A percentile compares a stretch with the other conserved stretches of the same genome.
Evolutionary conservation across 1,140 invertebrate genomes (phyloP).

Genomic region (Diorhabda sublineata): DNA sequence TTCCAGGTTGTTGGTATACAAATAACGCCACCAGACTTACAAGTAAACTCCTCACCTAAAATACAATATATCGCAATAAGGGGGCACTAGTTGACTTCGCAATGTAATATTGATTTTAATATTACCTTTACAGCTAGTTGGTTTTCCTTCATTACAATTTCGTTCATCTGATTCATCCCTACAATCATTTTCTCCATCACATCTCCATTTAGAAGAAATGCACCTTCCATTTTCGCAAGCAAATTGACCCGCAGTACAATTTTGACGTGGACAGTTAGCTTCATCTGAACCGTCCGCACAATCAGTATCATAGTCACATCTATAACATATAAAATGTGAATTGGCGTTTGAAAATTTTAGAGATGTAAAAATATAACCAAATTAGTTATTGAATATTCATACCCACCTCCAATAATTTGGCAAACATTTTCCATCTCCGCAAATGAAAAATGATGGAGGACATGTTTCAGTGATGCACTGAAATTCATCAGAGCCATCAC

Average conservation of each 20-base stretch:
- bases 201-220: constrained; percentile 71
- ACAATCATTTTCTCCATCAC: constrained; percentile 75
- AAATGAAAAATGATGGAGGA: constrained; percentile 64
- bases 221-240: constrained; percentile 70
- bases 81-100: too few species aligned
- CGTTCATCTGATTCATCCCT: constrained; percentile 71
- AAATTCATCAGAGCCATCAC: constrained; percentile 72
- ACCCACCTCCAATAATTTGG: constrained; percentile 42
- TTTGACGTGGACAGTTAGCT: constrained; percentile 46
- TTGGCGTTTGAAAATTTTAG: background rate
- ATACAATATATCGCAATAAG: background rate
- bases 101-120: background rate
- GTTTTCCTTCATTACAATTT: constrained; percentile 34
- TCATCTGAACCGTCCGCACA: constrained; percentile 61
- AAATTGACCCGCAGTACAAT: constrained; percentile 66
- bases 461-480: constrained; percentile 68
- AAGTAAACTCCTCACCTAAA: constrained; percentile 42
- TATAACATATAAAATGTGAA: constrained; percentile 38
- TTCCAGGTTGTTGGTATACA: constrained; percentile 70
- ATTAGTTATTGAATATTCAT: background rate
- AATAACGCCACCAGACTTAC: constrained; percentile 34
- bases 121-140: constrained; percentile 37
- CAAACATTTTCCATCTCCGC: constrained; percentile 57
- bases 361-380: background rate
- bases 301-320: constrained; percentile 58